Conservation (phyloP, 2,888 invertebrate genomes). For the Rhaphigaster nebulosa region DNA sequence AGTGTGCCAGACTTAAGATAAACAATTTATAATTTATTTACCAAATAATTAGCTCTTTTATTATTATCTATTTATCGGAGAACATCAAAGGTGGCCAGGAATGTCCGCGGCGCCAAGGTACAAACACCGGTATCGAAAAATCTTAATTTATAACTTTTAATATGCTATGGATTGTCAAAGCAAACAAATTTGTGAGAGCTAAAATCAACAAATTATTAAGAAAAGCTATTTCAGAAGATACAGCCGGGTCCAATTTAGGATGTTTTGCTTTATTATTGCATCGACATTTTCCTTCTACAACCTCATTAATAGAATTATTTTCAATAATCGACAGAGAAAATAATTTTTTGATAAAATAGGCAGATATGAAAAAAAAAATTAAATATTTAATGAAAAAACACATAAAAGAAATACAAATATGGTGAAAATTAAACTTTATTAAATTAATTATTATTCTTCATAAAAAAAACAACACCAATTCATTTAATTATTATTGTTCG, state of each 20-base stretch:
- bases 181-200: slow-evolving; percentile 1
- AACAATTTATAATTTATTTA: slow-evolving; percentile 17
- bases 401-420: neutral
- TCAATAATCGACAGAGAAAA: neutral
- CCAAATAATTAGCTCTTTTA: neutral
- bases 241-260: neutral
- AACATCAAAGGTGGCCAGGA: neutral
- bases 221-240: neutral
- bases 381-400: neutral
- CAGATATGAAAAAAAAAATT: neutral
- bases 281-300: neutral
- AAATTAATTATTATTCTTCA: neutral
- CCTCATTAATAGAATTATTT: neutral
- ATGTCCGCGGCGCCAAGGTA: neutral
- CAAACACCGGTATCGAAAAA: neutral
- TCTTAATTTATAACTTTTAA: slow-evolving; percentile 1
- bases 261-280: neutral
- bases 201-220: neutral
- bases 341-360: neutral
- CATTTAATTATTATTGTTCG: neutral
- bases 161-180: neutral
- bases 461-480: neutral
- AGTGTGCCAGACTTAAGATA: slow-evolving; percentile 21
- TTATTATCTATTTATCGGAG: neutral
- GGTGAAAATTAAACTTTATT: neutral